A percentile compares a stretch with the other conserved stretches of the same genome.
These are phyloP conservation scores for Musca domestica DNA, from an alignment of 1,140 invertebrate species.

Conservation along the genomic window DNA sequence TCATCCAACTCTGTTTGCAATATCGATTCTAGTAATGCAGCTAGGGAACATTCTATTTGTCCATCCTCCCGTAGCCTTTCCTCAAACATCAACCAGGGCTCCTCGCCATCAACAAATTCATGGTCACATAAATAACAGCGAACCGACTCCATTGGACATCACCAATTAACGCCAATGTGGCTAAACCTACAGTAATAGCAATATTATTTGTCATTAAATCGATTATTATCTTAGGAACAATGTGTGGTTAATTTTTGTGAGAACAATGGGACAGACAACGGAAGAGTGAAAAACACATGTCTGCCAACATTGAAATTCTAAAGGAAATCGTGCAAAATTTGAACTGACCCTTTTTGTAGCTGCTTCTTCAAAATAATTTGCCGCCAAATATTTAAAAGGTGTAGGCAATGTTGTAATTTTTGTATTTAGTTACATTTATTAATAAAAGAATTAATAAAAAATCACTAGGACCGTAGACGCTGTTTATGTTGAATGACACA, in stretches of 20 bases:
- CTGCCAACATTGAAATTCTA: constrained; percentile 17
- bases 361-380: not conserved
- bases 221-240: no score
- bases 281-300: constrained; percentile 5
- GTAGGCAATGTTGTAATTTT: not conserved
- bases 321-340: not conserved
- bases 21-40: constrained; percentile 12
- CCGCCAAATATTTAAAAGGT: not conserved
- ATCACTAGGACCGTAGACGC: no score
- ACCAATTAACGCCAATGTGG: no score
- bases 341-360: not conserved
- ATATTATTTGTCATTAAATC: no score
- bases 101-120: constrained; percentile 26
- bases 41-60: constrained; percentile 23
- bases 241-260: no score
- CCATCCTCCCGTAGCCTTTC: constrained; percentile 25
- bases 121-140: constrained; percentile 25
- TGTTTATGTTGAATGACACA: no score
- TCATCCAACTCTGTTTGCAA: constrained; percentile 26
- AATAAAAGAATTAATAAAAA: no score
- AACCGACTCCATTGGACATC: constrained; percentile 3
- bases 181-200: no score
- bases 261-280: no score
- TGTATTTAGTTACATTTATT: not conserved
- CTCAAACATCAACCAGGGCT: constrained; percentile 26